Conservation (phyloP, 2,888 invertebrate species). For the Acanthacorydalis orientalis region DNA sequence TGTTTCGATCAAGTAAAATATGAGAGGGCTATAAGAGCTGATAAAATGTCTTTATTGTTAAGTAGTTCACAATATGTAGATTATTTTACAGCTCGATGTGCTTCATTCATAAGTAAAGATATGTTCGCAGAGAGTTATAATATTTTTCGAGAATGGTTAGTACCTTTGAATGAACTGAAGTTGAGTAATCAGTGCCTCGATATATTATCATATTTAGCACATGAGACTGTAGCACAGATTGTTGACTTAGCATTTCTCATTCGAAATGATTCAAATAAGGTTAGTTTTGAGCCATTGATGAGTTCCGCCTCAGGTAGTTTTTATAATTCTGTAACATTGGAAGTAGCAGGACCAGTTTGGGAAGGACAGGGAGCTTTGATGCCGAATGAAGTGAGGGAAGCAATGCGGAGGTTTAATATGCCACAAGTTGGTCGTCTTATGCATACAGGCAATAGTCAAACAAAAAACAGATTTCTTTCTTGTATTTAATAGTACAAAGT, state of each 20-base stretch:
- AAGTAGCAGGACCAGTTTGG: constrained; percentile 34
- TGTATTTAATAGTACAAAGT: not conserved
- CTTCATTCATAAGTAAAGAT: constrained; percentile 40
- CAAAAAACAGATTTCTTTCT: constrained; percentile 1
- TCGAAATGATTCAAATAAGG: constrained; percentile 55
- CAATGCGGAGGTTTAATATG: constrained; percentile 52
- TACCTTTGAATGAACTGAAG: constrained; percentile 41
- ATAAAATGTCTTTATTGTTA: constrained; percentile 37
- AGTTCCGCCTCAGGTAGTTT: constrained; percentile 45
- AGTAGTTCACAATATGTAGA: constrained; percentile 50
- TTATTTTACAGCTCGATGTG: constrained; percentile 61
- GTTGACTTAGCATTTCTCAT: constrained; percentile 71
- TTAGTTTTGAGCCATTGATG: constrained; percentile 49
- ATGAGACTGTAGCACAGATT: constrained; percentile 80
- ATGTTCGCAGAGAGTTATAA: constrained; percentile 13
- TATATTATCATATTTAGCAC: constrained; percentile 69
- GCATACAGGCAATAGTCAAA: not conserved
- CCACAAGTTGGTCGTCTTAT: constrained; percentile 35
- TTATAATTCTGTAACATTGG: constrained; percentile 42
- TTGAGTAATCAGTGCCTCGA: constrained; percentile 49
- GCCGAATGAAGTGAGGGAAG: constrained; percentile 69
- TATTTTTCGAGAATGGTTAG: constrained; percentile 45
- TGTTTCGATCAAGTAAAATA: constrained; percentile 38
- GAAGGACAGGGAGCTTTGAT: constrained; percentile 55
- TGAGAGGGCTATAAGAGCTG: constrained; percentile 41